A percentile compares a stretch with the other conserved stretches of the same genome.
phyloP scores from a whole-genome alignment of 2,888 invertebrate genomes.

The Parasteatoda lunata region DNA sequence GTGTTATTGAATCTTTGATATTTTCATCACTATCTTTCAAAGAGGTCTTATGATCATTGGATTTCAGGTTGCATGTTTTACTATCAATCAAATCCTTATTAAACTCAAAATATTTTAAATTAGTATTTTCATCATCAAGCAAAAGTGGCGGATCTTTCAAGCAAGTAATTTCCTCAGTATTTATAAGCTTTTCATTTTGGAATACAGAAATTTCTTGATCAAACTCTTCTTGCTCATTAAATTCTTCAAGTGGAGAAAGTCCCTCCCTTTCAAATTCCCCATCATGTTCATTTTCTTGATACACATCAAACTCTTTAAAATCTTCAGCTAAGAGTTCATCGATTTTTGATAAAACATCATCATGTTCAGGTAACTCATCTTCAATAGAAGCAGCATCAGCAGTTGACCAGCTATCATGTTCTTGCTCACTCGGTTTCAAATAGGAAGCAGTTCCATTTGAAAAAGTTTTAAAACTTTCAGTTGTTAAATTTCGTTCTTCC shows the following conservation, averaged over 20 bases:
- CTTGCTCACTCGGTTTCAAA: conserved; percentile 33
- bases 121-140: background rate
- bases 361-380: conserved; percentile 44
- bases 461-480: conserved; percentile 51
- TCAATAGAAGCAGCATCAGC: conserved; percentile 57
- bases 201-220: too few relatives aligned
- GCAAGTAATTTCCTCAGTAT: too few relatives aligned
- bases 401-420: conserved; percentile 59
- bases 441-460: conserved; percentile 36
- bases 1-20: background rate
- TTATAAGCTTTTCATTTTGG: too few relatives aligned
- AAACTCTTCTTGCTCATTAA: too few relatives aligned
- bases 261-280: background rate
- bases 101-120: conserved; percentile 3
- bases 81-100: background rate
- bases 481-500: conserved; percentile 24
- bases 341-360: conserved; percentile 53
- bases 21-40: conserved; percentile 10
- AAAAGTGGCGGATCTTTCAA: too few relatives aligned
- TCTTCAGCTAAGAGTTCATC: conserved; percentile 56
- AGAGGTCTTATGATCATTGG: background rate
- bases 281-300: background rate
- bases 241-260: too few relatives aligned
- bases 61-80: background rate
- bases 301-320: conserved; percentile 32